These are phyloP conservation scores for Eremophila alpestris DNA, from an alignment of 2,797 vertebrate genomes.

Conservation along the genomic window DNA sequence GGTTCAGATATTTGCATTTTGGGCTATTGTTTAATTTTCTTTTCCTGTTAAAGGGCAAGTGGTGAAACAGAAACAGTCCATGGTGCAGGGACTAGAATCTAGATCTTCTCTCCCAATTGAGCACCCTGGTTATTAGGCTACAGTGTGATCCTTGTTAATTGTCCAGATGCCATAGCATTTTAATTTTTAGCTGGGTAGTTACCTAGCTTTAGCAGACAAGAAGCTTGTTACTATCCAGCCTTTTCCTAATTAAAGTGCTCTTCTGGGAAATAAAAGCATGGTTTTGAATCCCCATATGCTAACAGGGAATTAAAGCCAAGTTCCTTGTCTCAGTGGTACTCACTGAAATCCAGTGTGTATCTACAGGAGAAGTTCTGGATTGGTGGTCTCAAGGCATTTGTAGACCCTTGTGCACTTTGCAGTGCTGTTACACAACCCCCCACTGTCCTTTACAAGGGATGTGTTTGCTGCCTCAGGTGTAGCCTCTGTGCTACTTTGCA, in stretches of 20 bases:
- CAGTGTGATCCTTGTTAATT: not conserved
- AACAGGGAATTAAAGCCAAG: not conserved
- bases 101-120: not conserved
- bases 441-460: fast-evolving
- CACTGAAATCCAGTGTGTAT: not conserved
- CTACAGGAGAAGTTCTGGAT: not conserved
- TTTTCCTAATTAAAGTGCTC: not conserved
- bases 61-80: not conserved
- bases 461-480: not conserved
- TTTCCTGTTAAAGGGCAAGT: not conserved
- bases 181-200: not conserved
- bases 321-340: not conserved
- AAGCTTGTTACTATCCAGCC: not conserved
- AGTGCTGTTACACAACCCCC: not conserved
- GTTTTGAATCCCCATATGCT: not conserved
- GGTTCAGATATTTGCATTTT: not conserved
- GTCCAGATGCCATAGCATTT: not conserved
- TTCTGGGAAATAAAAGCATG: not conserved
- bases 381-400: not conserved
- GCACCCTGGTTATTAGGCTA: not conserved
- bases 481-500: not conserved
- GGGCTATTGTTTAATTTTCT: not conserved
- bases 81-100: not conserved
- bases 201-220: not conserved
- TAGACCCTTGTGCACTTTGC: too few relatives aligned